Percentiles rank a stretch among this genome's conserved stretches.
Conservation (phyloP, 2,113 vertebrate species). For the Seriola aureovittata region DNA sequence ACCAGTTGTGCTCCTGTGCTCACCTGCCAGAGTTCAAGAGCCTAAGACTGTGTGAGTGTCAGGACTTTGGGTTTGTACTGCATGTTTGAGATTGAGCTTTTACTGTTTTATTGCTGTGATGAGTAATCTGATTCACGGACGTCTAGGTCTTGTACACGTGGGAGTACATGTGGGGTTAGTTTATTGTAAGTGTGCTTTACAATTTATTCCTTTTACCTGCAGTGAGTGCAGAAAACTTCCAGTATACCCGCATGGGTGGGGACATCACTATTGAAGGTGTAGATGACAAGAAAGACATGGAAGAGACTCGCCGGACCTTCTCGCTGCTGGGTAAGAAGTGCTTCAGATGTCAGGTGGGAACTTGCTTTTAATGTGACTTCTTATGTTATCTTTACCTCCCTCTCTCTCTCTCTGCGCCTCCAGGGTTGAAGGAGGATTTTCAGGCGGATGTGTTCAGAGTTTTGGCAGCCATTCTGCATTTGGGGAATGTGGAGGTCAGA, state of each 20-base stretch:
- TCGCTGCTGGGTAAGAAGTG: constrained; percentile 86
- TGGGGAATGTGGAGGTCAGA: constrained; percentile 92
- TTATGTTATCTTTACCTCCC: background rate
- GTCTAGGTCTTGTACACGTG: background rate
- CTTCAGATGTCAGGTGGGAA: background rate
- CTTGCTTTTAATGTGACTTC: background rate
- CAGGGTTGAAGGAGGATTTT: constrained; percentile 91
- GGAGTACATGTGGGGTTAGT: background rate
- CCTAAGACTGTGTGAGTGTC: constrained; percentile 90
- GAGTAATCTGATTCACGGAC: background rate
- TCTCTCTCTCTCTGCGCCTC: constrained; percentile 17
- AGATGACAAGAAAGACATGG: constrained; percentile 90
- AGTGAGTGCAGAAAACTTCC: constrained; percentile 93
- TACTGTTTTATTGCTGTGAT: background rate
- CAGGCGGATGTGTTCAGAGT: constrained; percentile 92
- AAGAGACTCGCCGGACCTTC: constrained; percentile 93
- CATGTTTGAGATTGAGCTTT: constrained; percentile 2
- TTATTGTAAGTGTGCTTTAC: background rate
- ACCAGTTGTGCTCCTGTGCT: constrained; percentile 95
- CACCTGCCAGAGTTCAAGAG: constrained; percentile 88
- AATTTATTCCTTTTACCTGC: constrained; percentile 21
- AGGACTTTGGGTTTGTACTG: background rate
- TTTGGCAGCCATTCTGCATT: constrained; percentile 93
- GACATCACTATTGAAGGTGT: constrained; percentile 89
- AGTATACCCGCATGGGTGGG: constrained; percentile 91